phyloP scores from a whole-genome alignment of 1,140 invertebrate species.

The Drosophila virilis region DNA sequence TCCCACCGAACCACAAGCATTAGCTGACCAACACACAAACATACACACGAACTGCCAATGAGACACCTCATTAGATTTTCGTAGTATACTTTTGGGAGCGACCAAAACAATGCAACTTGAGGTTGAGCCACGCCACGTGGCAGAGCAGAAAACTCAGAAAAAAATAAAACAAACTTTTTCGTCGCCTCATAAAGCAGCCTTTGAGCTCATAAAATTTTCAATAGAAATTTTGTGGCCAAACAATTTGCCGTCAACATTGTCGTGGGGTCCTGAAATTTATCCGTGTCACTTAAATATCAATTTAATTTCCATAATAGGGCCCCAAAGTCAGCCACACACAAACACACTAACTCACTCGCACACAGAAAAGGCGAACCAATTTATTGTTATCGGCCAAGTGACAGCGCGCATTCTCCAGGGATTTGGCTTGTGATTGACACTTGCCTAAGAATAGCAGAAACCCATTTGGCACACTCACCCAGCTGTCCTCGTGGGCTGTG shows the following conservation, averaged over 20 bases:
- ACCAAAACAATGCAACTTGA: constrained; percentile 47
- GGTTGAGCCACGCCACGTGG: constrained; percentile 15
- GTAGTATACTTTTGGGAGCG: constrained; percentile 55
- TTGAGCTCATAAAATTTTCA: constrained; percentile 78
- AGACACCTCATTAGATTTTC: constrained; percentile 66
- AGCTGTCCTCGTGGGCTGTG: background rate
- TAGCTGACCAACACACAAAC: constrained; percentile 60
- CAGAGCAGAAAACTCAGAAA: background rate
- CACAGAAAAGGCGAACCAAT: constrained; percentile 33
- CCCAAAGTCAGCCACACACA: constrained; percentile 28
- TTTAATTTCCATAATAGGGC: constrained; percentile 80
- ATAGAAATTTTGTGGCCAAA: constrained; percentile 61
- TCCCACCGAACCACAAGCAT: constrained; percentile 54
- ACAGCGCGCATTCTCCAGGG: constrained; percentile 47
- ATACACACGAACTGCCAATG: constrained; percentile 17
- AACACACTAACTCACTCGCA: constrained; percentile 4
- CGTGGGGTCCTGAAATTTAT: constrained; percentile 65
- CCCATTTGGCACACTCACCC: constrained; percentile 9
- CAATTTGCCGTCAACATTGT: constrained; percentile 65
- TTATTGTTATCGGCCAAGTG: constrained; percentile 58
- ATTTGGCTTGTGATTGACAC: constrained; percentile 74
- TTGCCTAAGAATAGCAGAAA: constrained; percentile 39
- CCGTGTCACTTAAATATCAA: constrained; percentile 80
- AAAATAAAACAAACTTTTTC: constrained; percentile 27
- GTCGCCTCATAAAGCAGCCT: constrained; percentile 47